Evolutionary conservation across 2,888 invertebrate genomes (phyloP).

Genomic region (Acanthacorydalis orientalis): DNA sequence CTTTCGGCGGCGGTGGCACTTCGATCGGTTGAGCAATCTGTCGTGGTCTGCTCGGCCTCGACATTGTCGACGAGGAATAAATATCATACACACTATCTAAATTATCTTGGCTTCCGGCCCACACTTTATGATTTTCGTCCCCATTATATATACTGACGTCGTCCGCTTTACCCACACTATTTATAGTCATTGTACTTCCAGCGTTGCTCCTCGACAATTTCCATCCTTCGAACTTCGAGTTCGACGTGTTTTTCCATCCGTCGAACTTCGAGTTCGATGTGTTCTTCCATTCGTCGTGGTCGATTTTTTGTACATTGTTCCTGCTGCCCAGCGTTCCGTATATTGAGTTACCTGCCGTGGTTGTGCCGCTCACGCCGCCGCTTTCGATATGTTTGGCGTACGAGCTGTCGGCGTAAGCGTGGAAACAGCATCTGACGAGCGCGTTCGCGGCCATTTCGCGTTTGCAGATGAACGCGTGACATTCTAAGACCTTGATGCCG

Average conservation of each 20-base stretch:
- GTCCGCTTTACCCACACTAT: constrained; percentile 45
- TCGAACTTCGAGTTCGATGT: constrained; percentile 18
- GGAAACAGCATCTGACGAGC: constrained; percentile 91
- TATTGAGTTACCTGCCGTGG: constrained; percentile 10
- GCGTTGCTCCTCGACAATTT: constrained; percentile 31
- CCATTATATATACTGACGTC: constrained; percentile 76
- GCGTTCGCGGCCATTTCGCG: constrained; percentile 95
- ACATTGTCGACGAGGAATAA: constrained; percentile 35
- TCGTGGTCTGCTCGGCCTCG: constrained; percentile 56
- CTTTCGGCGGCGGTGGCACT: constrained; percentile 69
- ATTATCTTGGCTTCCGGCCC: constrained; percentile 68
- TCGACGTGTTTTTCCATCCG: constrained; percentile 4
- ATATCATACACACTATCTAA: constrained; percentile 57
- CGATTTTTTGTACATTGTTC: constrained; percentile 6
- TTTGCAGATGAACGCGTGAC: constrained; percentile 96
- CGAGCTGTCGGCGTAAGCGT: constrained; percentile 91
- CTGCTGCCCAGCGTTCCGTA: constrained; percentile 6
- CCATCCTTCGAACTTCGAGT: constrained; percentile 35
- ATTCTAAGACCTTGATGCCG: constrained; percentile 95
- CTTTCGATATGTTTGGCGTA: constrained; percentile 71
- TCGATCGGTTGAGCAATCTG: constrained; percentile 65
- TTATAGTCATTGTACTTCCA: constrained; percentile 41
- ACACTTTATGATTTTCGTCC: constrained; percentile 86
- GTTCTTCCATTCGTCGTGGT: constrained; percentile 6
- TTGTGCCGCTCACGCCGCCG: constrained; percentile 23